phyloP scores from a whole-genome alignment of 2,113 vertebrate genomes.

The Amia ocellicauda region DNA sequence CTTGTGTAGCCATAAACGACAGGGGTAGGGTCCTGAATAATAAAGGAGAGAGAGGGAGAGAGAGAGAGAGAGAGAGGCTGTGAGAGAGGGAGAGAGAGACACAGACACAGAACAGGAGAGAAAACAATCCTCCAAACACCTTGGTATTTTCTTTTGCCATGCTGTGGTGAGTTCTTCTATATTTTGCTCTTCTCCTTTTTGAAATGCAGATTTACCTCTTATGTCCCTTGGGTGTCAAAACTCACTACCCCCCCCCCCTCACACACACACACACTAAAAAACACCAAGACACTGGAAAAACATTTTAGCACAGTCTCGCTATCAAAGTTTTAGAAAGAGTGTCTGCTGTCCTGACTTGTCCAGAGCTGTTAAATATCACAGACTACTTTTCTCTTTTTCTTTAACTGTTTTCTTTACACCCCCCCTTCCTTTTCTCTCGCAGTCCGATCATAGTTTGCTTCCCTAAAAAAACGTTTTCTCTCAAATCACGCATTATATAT shows the following conservation, averaged over 20 bases:
- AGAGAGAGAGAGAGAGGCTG: slow-evolving; percentile 25
- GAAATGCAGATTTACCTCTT: slow-evolving; percentile 32
- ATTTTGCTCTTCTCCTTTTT: slow-evolving; percentile 17
- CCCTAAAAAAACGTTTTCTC: slow-evolving; percentile 33
- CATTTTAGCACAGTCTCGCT: slow-evolving; percentile 25
- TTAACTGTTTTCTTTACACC: slow-evolving; percentile 37
- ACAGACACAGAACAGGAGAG: slow-evolving; percentile 34
- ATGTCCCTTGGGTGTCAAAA: slow-evolving; percentile 8
- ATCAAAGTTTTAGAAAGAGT: slow-evolving; percentile 19
- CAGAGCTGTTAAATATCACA: slow-evolving; percentile 35
- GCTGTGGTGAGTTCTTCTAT: slow-evolving; percentile 23
- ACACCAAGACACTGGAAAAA: slow-evolving; percentile 15
- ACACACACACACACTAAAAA: no score
- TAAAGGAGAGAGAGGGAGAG: slow-evolving; percentile 48
- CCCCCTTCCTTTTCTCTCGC: slow-evolving; percentile 23
- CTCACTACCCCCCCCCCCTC: not conserved
- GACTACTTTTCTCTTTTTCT: slow-evolving; percentile 20
- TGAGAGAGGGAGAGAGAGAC: slow-evolving; percentile 27
- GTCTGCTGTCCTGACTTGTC: slow-evolving; percentile 19
- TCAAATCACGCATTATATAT: slow-evolving; percentile 42
- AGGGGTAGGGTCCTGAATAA: slow-evolving; percentile 67
- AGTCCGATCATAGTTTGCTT: slow-evolving; percentile 59
- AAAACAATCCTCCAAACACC: slow-evolving; percentile 33
- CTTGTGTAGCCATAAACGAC: slow-evolving; percentile 72
- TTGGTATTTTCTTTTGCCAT: slow-evolving; percentile 43